Conservation (phyloP, 1,140 invertebrate genomes). For the Leptonema lineaticorne region DNA sequence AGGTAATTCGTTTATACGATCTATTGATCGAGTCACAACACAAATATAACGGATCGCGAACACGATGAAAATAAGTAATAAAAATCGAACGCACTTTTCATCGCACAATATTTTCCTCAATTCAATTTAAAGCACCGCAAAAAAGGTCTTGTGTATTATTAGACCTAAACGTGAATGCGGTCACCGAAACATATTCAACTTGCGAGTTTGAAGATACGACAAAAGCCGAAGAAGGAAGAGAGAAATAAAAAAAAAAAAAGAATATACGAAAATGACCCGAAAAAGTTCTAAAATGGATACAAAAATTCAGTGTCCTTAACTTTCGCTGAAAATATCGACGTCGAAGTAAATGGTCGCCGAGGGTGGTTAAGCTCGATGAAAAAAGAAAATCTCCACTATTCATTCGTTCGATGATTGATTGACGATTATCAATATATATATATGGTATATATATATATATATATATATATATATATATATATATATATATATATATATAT, state of each 20-base stretch:
- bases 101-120: background rate
- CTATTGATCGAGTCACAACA: no score
- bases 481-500: no score
- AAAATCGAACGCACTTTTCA: background rate
- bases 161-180: background rate
- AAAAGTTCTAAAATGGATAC: background rate
- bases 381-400: background rate
- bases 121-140: background rate
- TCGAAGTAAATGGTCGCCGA: background rate
- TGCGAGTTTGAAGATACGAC: background rate
- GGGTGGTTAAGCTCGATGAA: background rate
- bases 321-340: background rate
- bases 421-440: no score
- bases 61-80: no score
- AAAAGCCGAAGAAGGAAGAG: no score
- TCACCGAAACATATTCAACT: background rate
- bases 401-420: background rate
- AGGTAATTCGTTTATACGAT: no score
- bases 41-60: no score
- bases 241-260: background rate
- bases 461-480: no score
- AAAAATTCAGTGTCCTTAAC: background rate
- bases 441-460: no score
- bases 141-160: background rate
- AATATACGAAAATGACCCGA: background rate